phyloP scores from a whole-genome alignment of 2,113 vertebrate genomes.

The Antennarius striatus region DNA sequence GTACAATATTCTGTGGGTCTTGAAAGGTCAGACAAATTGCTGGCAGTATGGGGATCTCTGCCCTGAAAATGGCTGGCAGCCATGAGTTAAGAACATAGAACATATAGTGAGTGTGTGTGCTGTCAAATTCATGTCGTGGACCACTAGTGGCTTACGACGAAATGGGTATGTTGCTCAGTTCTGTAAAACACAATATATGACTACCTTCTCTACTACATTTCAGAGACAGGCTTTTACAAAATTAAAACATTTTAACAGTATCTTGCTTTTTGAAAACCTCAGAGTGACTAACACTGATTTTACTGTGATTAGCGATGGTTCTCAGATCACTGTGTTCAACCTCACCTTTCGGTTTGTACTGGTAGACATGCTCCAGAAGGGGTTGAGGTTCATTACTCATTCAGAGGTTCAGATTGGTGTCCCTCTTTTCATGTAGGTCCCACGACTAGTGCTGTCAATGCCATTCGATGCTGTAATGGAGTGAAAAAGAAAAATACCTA shows the following conservation, averaged over 20 bases:
- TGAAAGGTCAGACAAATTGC: too few relatives aligned
- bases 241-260: neutral
- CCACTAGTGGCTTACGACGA: too few relatives aligned
- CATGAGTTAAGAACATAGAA: too few relatives aligned
- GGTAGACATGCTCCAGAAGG: conserved; percentile 98
- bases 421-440: conserved; percentile 67
- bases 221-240: neutral
- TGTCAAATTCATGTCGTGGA: too few relatives aligned
- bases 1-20: too few relatives aligned
- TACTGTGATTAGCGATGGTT: neutral
- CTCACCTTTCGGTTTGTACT: conserved; percentile 90
- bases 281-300: neutral
- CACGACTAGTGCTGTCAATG: conserved; percentile 46
- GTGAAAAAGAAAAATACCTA: neutral
- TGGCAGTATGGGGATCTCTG: too few relatives aligned
- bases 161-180: too few relatives aligned
- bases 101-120: too few relatives aligned
- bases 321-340: neutral
- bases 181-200: too few relatives aligned
- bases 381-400: conserved; percentile 96
- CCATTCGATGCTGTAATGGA: conserved; percentile 63
- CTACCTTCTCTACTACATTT: neutral
- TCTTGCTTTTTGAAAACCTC: neutral
- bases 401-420: conserved; percentile 59
- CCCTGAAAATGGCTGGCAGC: too few relatives aligned